Conservation (phyloP, 2,888 invertebrate species). For the Orthosia gothica region DNA sequence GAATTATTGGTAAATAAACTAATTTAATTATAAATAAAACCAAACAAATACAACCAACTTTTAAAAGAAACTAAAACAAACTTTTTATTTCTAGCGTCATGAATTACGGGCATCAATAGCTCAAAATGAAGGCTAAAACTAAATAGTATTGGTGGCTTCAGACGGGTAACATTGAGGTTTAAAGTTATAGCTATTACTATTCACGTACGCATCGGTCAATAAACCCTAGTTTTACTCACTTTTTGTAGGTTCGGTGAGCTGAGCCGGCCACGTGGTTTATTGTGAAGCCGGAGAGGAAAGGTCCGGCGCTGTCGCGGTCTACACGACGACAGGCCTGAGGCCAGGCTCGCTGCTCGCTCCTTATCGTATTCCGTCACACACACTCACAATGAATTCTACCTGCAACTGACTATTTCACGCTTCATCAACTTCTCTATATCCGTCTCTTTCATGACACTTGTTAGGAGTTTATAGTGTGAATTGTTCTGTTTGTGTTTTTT, state of each 20-base stretch:
- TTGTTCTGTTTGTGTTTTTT: conserved; percentile 52
- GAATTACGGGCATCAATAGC: conserved; percentile 6
- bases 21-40: neutral
- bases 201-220: conserved; percentile 54
- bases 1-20: neutral
- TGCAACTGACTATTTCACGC: conserved; percentile 67
- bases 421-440: conserved; percentile 46
- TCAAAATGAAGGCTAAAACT: conserved; percentile 9
- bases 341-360: conserved; percentile 77
- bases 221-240: conserved; percentile 78
- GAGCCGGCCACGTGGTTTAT: conserved; percentile 87
- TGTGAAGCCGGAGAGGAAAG: conserved; percentile 70
- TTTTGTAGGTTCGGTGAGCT: conserved; percentile 78
- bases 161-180: conserved; percentile 8
- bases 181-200: conserved; percentile 38
- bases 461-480: conserved; percentile 62
- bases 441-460: conserved; percentile 65
- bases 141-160: conserved; percentile 11
- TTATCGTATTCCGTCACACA: conserved; percentile 74
- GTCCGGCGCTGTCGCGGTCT: conserved; percentile 84
- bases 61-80: conserved; percentile 24
- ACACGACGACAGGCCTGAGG: conserved; percentile 85
- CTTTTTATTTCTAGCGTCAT: conserved; percentile 20
- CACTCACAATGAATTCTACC: conserved; percentile 67
- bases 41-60: conserved; percentile 13